Evolutionary conservation across 2,113 vertebrate species (phyloP).

Genomic region (Aegithalos caudatus): DNA sequence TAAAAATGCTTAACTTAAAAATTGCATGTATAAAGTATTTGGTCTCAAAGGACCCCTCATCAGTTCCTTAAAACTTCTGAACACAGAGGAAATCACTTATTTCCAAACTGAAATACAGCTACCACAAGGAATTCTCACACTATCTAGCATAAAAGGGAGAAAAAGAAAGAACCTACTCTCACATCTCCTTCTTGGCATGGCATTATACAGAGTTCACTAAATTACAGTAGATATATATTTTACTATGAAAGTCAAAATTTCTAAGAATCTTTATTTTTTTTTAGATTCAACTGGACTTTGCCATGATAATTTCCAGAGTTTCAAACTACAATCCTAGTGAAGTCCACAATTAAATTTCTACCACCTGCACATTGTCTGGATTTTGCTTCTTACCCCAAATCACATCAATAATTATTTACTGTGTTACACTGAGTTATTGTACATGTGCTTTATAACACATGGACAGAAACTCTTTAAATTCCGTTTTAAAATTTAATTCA

Average conservation of each 20-base stretch:
- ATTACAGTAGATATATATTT: not conserved
- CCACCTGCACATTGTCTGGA: not conserved
- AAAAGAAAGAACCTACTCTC: not conserved
- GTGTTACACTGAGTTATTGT: not conserved
- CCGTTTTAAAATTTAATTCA: not conserved
- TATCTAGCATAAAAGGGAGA: not conserved
- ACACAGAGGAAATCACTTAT: not conserved
- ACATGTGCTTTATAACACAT: not conserved
- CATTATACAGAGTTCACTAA: not conserved
- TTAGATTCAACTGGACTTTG: not conserved
- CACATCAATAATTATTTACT: not conserved
- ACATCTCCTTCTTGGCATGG: accelerated
- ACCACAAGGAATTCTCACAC: not conserved
- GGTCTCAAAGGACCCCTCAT: not conserved
- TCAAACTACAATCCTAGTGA: not conserved
- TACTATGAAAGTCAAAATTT: not conserved
- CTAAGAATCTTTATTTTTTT: not conserved
- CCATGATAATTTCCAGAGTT: not conserved
- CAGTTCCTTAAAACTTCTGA: not conserved
- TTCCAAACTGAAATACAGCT: not conserved
- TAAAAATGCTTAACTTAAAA: not conserved
- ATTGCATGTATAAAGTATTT: not conserved
- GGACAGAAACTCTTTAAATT: not conserved
- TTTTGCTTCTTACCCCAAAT: not conserved
- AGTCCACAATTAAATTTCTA: not conserved